Evolutionary conservation across 92 coral and sea anemone genomes (phyloP), one percentile per base, ranked within the genome.

Genomic region (Isaurus tuberculatus): DNA sequence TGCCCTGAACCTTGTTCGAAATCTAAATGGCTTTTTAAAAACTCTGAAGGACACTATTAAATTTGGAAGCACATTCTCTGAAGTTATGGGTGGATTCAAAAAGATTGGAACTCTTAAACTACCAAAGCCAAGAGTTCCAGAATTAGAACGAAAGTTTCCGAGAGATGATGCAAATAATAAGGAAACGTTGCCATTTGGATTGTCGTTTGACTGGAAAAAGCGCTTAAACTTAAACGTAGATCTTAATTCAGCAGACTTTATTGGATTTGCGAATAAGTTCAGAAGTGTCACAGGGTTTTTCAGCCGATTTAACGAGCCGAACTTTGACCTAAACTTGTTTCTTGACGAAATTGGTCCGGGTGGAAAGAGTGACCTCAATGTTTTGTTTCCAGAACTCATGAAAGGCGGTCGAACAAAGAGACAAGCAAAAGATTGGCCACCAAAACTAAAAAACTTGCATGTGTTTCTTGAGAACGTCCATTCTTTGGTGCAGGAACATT

Each of bases 61-160:
- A 17, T 94, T 94, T 79, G 94, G 92, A 60, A 94, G 89, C 69
- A 91, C 81, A 40, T 94, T 92, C 73, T 64, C 95, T 70, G 98
- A 94, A n/a, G 77, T 92, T 77, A 87, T 91, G 25, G 33, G 91
- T 9, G 79, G 88, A 7, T 89, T 96, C 61, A 94, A 93, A 60
- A 82, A 73, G 30, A 87, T 96, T 10, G 86, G 86, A 46, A 87
- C 72, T 15, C 42, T 90, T 31, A 80, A 90, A 57, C 65, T 92
- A 5, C 99, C 99, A 32, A 74, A 85, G 28, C 67, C 91, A 30
- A 87, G 44, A 2, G 48, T 25, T 11, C 32, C 20, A 2, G 70
- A 60, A 42, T 34, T 77, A 4, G 82, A 77, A 32, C 17, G 60
- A 22, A 77, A 60, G 20, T 77, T 84, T 13, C 91, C 92, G 32